These are phyloP conservation scores for Glaucopsyche alexis DNA, from an alignment of 2,888 invertebrate genomes.

Conservation along the genomic window DNA sequence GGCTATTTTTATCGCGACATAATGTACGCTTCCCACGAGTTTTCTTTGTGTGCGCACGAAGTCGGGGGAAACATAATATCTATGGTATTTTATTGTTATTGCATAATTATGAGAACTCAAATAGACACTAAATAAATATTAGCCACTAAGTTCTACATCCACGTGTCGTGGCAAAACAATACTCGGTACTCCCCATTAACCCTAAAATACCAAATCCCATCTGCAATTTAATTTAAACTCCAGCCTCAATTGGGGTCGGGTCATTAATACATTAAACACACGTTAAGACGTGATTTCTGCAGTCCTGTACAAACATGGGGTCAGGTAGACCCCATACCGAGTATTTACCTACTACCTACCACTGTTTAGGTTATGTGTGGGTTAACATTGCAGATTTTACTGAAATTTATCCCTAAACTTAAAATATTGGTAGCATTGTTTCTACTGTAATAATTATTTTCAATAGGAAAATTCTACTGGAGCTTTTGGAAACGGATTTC, in stretches of 20 bases:
- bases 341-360: constrained; percentile 19
- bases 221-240: constrained; percentile 22
- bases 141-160: neutral
- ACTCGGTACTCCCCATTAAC: constrained; percentile 12
- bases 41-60: too few relatives aligned
- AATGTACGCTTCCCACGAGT: too few relatives aligned
- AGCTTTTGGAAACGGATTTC: too few relatives aligned
- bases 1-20: too few relatives aligned
- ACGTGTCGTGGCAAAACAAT: neutral
- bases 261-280: constrained; percentile 70
- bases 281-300: constrained; percentile 47
- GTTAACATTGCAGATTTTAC: neutral
- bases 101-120: too few relatives aligned
- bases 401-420: neutral
- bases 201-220: constrained; percentile 26
- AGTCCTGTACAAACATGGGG: constrained; percentile 57
- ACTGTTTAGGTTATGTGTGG: constrained; percentile 18
- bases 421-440: too few relatives aligned
- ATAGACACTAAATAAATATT: too few relatives aligned
- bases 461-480: too few relatives aligned
- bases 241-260: constrained; percentile 42
- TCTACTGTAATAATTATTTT: neutral
- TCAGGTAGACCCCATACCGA: constrained; percentile 35
- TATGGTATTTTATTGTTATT: too few relatives aligned
- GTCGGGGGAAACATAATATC: too few relatives aligned